Evolutionary conservation across 2,113 vertebrate genomes (phyloP), one percentile per base, ranked within the genome.

Genomic region (Potamarius usumacintae): DNA sequence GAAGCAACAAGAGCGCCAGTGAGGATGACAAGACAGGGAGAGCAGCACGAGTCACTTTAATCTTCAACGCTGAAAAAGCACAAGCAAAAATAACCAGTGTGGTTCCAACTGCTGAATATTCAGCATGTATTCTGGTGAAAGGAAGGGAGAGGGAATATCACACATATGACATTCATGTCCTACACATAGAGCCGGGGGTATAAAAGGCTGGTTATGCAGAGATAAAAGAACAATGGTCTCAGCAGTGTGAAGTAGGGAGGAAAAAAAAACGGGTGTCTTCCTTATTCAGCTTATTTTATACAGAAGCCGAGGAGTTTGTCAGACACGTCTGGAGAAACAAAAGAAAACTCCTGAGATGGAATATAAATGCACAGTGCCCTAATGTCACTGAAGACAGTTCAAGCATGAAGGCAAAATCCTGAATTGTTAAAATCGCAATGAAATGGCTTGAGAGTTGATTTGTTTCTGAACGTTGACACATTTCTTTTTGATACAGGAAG

Each of bases 71-170:
- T 88, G 88, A 89, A 88, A 91, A 88, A 63, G 81, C 72, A 78
- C 87, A 87, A 88, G 91, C 87, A 88, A 90, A 95, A 94, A 94
- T 93, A 94, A 92, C 90, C 85, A 55, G 90, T 20, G 25, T 81
- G 88, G 90, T 91, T 90, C 87, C 74, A 34, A 67, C 27, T 48
- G 78, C 77, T 88, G 76, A 65, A 85, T 87, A 81, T 76, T 83
- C 71, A 80, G 87, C 82, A 60, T 74, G 12, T 53, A 84, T 12
- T 58, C 57, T 60, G 27, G 62, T 74, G 79, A 89, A 10, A 88
- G 86, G 53, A 25, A 60, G 67, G 67, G 82, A 76, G 15, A 69
- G 77, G 72, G 71, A 58, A 79, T 17, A 58, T 30, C n/a, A 67
- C 20, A 55, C 58, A 86, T 34, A 79, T 55, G 50, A 67, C 60